A percentile compares a stretch with the other conserved stretches of the same genome.
These are phyloP conservation scores for Muntiacus reevesi DNA, from an alignment of 2,113 vertebrate genomes.

Conservation along the genomic window DNA sequence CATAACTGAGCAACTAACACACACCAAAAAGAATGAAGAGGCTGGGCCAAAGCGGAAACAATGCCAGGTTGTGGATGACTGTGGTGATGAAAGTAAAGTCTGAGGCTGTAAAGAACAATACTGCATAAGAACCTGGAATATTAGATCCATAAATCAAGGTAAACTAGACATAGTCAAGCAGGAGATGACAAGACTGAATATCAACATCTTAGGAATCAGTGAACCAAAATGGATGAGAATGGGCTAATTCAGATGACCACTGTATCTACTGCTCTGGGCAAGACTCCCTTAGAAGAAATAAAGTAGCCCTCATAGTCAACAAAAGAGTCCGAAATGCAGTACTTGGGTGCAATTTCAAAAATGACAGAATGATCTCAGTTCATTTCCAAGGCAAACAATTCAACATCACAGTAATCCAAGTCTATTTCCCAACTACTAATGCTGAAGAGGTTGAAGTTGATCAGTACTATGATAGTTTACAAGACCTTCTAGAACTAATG, in stretches of 20 bases:
- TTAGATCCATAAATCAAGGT: background rate
- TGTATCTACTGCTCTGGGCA: background rate
- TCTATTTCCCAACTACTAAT: background rate
- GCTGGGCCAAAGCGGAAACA: background rate
- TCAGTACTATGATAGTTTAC: background rate
- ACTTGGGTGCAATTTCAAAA: background rate
- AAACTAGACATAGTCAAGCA: background rate
- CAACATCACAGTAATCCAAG: background rate
- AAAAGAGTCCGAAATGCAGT: background rate
- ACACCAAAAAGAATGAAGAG: background rate
- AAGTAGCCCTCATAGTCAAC: background rate
- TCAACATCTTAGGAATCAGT: background rate
- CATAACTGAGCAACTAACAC: background rate
- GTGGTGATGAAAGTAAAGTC: background rate
- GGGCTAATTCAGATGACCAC: background rate
- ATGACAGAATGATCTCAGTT: accelerated
- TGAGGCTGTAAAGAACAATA: background rate
- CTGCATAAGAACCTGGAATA: background rate
- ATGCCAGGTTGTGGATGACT: background rate
- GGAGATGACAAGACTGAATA: background rate
- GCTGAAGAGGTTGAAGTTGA: background rate
- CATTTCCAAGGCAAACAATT: background rate
- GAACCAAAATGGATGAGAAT: background rate
- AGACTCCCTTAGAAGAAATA: background rate
- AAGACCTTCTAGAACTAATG: background rate